phyloP scores from a whole-genome alignment of 2,888 invertebrate genomes.

The Rhagonycha lutea region DNA sequence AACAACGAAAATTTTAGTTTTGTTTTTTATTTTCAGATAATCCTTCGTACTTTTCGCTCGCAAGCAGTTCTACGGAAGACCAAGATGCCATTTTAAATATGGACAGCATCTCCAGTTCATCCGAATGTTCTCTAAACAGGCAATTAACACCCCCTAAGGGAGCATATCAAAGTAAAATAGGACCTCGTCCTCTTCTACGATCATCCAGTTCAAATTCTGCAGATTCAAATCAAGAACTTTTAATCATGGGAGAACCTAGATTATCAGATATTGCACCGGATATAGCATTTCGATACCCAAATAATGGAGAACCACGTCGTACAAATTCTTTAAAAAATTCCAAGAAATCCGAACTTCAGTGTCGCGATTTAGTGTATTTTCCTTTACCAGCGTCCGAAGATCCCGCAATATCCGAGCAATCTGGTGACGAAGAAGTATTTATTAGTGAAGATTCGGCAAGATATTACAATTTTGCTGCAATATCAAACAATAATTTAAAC shows the following conservation, averaged over 20 bases:
- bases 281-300: conserved; percentile 50
- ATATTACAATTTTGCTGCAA: conserved; percentile 59
- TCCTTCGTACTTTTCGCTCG: conserved; percentile 76
- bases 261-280: conserved; percentile 70
- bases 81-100: conserved; percentile 12
- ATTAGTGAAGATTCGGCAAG: conserved; percentile 59
- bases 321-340: conserved; percentile 45
- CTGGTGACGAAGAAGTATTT: conserved; percentile 63
- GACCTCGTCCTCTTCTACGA: conserved; percentile 62
- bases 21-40: conserved; percentile 64
- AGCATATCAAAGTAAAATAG: conserved; percentile 30
- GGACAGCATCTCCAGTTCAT: conserved; percentile 36
- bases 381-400: conserved; percentile 48
- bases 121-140: conserved; percentile 33
- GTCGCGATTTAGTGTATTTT: conserved; percentile 44
- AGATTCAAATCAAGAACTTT: conserved; percentile 65
- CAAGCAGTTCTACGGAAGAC: conserved; percentile 52
- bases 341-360: conserved; percentile 33
- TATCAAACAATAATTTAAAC: conserved; percentile 44
- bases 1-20: neutral
- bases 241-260: conserved; percentile 71
- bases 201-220: conserved; percentile 69
- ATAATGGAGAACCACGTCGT: conserved; percentile 45
- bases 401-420: conserved; percentile 39
- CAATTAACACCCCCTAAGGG: conserved; percentile 44